These are phyloP conservation scores for Drosophila watanabei DNA, from an alignment of 1,140 invertebrate species.

Conservation along the genomic window DNA sequence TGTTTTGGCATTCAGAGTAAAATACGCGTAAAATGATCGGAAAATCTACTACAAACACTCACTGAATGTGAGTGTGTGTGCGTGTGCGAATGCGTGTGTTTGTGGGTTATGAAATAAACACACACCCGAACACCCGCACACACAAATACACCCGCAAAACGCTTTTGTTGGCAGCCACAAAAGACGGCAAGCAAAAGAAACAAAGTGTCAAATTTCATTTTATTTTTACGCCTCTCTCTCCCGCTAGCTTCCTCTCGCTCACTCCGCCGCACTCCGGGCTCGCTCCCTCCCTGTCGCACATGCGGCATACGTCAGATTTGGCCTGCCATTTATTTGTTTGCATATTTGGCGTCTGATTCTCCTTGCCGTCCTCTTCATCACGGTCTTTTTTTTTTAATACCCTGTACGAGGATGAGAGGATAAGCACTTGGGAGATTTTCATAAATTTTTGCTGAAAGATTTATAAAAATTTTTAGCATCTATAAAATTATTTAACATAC, in stretches of 20 bases:
- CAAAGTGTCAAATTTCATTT: slow-evolving; percentile 66
- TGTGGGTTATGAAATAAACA: slow-evolving; percentile 36
- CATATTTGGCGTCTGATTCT: slow-evolving; percentile 53
- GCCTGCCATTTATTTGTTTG: slow-evolving; percentile 67
- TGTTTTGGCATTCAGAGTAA: slow-evolving; percentile 52
- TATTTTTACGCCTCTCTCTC: slow-evolving; percentile 31
- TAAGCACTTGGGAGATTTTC: background rate
- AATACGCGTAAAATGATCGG: slow-evolving; percentile 59
- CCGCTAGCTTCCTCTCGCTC: slow-evolving; percentile 1
- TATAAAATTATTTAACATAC: no score
- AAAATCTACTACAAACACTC: slow-evolving; percentile 54
- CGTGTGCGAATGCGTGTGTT: slow-evolving; percentile 5
- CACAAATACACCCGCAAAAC: slow-evolving; percentile 28
- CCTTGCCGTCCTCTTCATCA: background rate
- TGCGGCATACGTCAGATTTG: slow-evolving; percentile 56
- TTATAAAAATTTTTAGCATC: no score
- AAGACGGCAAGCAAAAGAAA: slow-evolving; percentile 22
- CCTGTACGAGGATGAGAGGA: background rate
- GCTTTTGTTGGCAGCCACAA: slow-evolving; percentile 34
- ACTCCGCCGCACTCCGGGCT: background rate
- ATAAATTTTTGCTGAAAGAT: background rate
- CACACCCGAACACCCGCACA: slow-evolving; percentile 7
- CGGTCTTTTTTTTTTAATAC: slow-evolving; percentile 1
- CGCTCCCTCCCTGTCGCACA: background rate
- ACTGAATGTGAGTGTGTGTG: background rate